Conservation (phyloP, 1,140 invertebrate species). For the Arctopsyche grandis region DNA sequence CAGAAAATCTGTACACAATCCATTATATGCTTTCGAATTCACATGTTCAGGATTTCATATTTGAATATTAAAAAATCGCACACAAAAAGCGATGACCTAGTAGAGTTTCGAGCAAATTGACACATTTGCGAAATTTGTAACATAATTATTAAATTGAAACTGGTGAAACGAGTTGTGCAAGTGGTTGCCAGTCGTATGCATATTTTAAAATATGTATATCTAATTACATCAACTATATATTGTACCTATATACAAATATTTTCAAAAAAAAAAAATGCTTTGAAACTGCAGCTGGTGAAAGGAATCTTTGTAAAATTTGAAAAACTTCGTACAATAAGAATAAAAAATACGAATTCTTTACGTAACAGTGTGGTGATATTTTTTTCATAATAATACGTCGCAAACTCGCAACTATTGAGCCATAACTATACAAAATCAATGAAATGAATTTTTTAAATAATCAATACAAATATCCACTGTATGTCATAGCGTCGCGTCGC, state of each 20-base stretch:
- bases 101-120: background rate
- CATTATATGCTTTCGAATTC: background rate
- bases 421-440: constrained; percentile 22
- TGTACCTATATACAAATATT: too few species aligned
- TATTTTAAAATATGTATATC: too few species aligned
- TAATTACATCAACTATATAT: too few species aligned
- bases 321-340: background rate
- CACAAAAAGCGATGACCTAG: background rate
- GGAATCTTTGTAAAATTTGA: background rate
- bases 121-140: constrained; percentile 6
- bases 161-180: background rate
- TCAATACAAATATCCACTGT: background rate
- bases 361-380: background rate
- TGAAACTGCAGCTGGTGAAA: background rate
- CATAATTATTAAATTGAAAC: constrained; percentile 7
- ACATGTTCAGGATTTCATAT: background rate
- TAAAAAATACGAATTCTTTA: background rate
- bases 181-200: background rate
- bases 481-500: background rate
- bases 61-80: background rate
- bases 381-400: constrained; percentile 9
- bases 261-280: background rate
- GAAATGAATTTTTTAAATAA: background rate
- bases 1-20: too few species aligned
- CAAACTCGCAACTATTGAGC: background rate